A percentile compares a stretch with the other conserved stretches of the same genome.
phyloP scores from a whole-genome alignment of 1,140 invertebrate species.

The Drosophila virilis region DNA sequence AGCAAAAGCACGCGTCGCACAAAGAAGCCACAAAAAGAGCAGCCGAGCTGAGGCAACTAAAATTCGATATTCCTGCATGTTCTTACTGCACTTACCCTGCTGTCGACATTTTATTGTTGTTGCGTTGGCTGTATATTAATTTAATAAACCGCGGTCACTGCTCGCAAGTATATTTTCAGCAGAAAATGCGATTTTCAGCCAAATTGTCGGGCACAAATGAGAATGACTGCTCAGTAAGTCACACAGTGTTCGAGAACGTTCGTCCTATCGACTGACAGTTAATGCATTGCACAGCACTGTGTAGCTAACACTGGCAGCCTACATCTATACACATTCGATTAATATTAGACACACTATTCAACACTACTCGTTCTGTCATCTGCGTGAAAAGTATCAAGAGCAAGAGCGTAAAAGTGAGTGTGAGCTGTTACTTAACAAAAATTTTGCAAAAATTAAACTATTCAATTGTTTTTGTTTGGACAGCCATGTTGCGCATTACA shows the following conservation, averaged over 20 bases:
- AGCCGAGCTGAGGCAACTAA: neutral
- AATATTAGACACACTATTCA: neutral
- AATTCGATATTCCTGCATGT: neutral
- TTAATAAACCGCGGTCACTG: constrained; percentile 45
- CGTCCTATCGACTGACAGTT: constrained; percentile 26
- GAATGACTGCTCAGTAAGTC: constrained; percentile 38
- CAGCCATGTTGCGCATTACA: constrained; percentile 85
- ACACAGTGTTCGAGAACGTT: constrained; percentile 45
- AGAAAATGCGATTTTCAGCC: constrained; percentile 63
- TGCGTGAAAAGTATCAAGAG: constrained; percentile 53
- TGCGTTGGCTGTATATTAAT: constrained; percentile 35
- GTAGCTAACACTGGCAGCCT: neutral
- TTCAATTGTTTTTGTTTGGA: constrained; percentile 28
- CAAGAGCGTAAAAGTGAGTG: constrained; percentile 65
- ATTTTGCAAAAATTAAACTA: constrained; percentile 51
- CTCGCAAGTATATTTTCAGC: constrained; percentile 46
- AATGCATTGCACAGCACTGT: constrained; percentile 23
- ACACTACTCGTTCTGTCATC: constrained; percentile 39
- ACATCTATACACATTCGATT: constrained; percentile 13
- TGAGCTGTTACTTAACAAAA: constrained; percentile 77
- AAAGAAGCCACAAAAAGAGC: constrained; percentile 75
- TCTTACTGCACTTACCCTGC: constrained; percentile 55
- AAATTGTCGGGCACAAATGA: constrained; percentile 46
- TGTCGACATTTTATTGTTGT: constrained; percentile 65
- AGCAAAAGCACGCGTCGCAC: constrained; percentile 69